phyloP scores from a whole-genome alignment of 2,113 vertebrate genomes.

The Electrona antarctica region DNA sequence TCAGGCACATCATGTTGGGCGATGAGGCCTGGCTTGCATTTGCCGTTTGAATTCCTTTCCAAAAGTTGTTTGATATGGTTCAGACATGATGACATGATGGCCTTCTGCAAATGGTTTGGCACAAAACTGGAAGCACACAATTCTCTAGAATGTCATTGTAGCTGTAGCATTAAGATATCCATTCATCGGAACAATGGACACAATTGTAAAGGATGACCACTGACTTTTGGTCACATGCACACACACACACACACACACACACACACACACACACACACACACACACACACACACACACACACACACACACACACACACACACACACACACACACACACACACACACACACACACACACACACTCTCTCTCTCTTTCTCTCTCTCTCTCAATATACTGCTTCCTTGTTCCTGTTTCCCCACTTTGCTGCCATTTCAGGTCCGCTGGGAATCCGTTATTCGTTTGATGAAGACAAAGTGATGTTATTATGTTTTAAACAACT shows the following conservation, averaged over 20 bases:
- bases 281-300: neutral
- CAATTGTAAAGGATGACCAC: too few species aligned
- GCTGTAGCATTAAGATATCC: too few species aligned
- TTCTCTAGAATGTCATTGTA: too few species aligned
- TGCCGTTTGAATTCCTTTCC: too few species aligned
- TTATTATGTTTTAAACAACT: conserved; percentile 45
- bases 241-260: neutral
- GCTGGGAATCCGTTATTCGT: conserved; percentile 24
- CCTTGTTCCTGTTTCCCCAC: neutral
- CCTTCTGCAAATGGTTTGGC: too few species aligned
- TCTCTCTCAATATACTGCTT: neutral
- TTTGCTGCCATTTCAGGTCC: neutral
- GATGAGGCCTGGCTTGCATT: too few species aligned
- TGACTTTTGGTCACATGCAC: neutral
- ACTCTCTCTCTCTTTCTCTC: conserved; percentile 45
- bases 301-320: neutral
- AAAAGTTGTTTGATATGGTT: too few species aligned
- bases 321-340: conserved; percentile 3
- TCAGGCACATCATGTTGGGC: too few species aligned
- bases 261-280: conserved; percentile 3
- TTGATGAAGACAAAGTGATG: conserved; percentile 42
- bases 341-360: conserved; percentile 1
- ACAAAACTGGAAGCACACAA: too few species aligned
- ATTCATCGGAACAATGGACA: too few species aligned
- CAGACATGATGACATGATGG: too few species aligned